Conservation (phyloP, 64 coral and sea anemone genomes). For the Montipora efflorescens region DNA sequence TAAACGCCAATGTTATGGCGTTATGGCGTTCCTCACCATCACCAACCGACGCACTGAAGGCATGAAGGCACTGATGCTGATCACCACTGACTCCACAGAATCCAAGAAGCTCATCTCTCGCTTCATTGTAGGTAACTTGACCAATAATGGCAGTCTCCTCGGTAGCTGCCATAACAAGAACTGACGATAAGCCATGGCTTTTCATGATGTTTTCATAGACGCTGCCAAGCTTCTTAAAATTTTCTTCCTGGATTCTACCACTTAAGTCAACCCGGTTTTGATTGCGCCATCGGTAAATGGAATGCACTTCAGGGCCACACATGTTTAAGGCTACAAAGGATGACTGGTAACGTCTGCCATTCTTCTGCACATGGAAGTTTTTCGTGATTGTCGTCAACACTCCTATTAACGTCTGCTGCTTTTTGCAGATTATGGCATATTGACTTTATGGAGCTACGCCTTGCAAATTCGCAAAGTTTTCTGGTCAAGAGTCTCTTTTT, state of each 20-base stretch:
- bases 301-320: slow-evolving; percentile 5
- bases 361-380: slow-evolving; percentile 7
- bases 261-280: neutral
- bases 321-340: slow-evolving; percentile 1
- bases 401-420: neutral
- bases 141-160: slow-evolving; percentile 11
- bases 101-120: neutral
- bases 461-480: neutral
- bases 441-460: slow-evolving; percentile 13
- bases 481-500: neutral
- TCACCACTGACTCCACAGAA: slow-evolving; percentile 24
- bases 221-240: neutral
- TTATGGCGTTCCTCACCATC: slow-evolving; percentile 37
- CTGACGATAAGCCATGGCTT: no score
- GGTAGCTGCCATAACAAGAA: slow-evolving; percentile 2
- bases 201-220: neutral
- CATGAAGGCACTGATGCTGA: slow-evolving; percentile 1
- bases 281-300: slow-evolving; percentile 16
- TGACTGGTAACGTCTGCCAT: slow-evolving; percentile 1
- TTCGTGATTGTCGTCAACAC: neutral
- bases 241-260: neutral
- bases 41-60: neutral
- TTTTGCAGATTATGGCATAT: slow-evolving; percentile 39
- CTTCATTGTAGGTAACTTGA: neutral
- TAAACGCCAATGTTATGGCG: slow-evolving; percentile 21